Conservation (phyloP, 2,797 vertebrate genomes). For the Tympanoctomys barrerae region DNA sequence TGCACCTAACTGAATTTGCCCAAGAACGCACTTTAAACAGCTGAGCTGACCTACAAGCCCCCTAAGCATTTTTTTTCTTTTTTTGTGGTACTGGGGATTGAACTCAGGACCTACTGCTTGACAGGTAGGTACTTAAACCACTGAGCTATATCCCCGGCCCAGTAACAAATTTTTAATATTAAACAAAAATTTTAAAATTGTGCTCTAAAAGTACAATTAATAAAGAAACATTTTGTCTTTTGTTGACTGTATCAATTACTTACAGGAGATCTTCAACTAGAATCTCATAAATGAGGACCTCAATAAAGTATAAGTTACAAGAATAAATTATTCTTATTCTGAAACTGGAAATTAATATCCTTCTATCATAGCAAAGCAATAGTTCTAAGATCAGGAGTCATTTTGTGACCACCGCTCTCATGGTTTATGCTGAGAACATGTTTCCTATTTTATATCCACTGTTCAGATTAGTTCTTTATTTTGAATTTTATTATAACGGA, state of each 20-base stretch:
- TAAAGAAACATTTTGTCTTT: background rate
- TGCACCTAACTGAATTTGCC: too few species aligned
- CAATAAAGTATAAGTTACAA: background rate
- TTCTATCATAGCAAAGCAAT: background rate
- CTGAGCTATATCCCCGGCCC: too few species aligned
- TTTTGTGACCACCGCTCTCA: background rate
- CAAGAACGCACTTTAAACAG: too few species aligned
- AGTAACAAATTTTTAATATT: background rate
- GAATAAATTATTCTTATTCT: background rate
- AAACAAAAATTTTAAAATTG: background rate
- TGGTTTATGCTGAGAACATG: background rate
- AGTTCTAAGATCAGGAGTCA: background rate
- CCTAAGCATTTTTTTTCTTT: too few species aligned
- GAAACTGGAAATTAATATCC: background rate
- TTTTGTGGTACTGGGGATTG: too few species aligned
- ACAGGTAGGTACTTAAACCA: too few species aligned
- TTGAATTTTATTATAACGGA: conserved; percentile 82
- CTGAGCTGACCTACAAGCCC: too few species aligned
- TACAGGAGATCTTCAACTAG: background rate
- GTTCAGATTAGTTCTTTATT: conserved; percentile 63
- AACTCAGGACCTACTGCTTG: too few species aligned
- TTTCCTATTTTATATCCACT: conserved; percentile 53
- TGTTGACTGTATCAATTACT: background rate
- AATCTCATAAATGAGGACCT: background rate
- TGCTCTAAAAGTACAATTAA: background rate